phyloP scores from a whole-genome alignment of 2,113 vertebrate genomes.

The Tamias sibiricus region DNA sequence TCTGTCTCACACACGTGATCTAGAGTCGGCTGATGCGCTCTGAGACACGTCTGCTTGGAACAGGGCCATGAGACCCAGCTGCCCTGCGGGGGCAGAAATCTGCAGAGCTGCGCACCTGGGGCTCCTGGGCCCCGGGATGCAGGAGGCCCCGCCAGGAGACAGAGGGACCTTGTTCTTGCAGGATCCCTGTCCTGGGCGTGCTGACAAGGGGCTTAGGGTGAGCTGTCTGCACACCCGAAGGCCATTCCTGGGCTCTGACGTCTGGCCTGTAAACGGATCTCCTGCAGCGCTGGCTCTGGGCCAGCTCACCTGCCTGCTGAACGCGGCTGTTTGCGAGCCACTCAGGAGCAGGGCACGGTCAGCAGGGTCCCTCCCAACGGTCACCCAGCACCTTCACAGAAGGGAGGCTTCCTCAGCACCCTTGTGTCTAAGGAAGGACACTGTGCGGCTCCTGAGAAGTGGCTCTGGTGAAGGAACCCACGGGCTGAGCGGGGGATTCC shows the following conservation, averaged over 20 bases:
- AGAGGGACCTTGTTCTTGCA: slow-evolving; percentile 1
- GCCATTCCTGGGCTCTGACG: not conserved
- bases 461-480: not conserved
- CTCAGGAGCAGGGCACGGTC: not conserved
- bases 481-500: not conserved
- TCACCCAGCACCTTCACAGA: fast-evolving
- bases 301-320: not conserved
- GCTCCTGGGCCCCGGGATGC: not conserved
- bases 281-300: not conserved
- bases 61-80: no score
- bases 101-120: no score
- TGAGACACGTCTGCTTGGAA: not conserved
- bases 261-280: not conserved
- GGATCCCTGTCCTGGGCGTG: not conserved
- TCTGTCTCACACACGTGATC: not conserved
- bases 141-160: not conserved
- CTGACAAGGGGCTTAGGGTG: not conserved
- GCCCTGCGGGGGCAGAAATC: not conserved
- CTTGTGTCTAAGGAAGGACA: not conserved
- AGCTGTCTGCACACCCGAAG: not conserved
- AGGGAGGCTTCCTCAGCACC: no score
- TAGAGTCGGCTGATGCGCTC: fast-evolving
- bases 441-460: no score
- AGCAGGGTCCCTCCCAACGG: not conserved
- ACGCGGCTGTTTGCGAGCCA: not conserved